phyloP scores from a whole-genome alignment of 2,888 invertebrate species.

The Drosophila incognita region DNA sequence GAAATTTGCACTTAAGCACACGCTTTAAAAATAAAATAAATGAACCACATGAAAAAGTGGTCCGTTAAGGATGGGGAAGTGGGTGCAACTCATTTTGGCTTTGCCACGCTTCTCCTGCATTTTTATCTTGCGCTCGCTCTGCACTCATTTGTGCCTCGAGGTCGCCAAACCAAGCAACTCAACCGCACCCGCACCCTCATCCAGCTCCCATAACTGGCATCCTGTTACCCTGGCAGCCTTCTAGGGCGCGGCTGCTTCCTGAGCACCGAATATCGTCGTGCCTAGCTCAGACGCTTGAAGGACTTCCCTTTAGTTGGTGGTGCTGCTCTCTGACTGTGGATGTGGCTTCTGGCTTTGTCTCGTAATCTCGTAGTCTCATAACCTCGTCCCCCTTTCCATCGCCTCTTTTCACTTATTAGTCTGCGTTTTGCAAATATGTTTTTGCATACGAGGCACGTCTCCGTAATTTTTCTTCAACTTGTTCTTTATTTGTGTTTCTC shows the following conservation, averaged over 20 bases:
- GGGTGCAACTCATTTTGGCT: constrained; percentile 41
- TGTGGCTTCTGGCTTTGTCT: constrained; percentile 52
- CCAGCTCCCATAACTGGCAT: neutral
- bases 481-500: constrained; percentile 55
- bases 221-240: constrained; percentile 18
- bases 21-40: constrained; percentile 15
- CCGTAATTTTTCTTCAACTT: constrained; percentile 71
- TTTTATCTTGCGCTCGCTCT: constrained; percentile 22
- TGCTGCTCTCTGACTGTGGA: constrained; percentile 23
- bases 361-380: constrained; percentile 28
- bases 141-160: constrained; percentile 51
- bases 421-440: constrained; percentile 73
- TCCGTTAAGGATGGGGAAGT: constrained; percentile 14
- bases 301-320: constrained; percentile 45
- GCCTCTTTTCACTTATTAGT: constrained; percentile 71
- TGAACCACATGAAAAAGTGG: constrained; percentile 25
- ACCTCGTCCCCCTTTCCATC: constrained; percentile 19
- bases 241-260: constrained; percentile 42
- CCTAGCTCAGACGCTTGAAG: constrained; percentile 48
- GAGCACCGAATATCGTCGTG: constrained; percentile 32
- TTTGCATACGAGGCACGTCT: constrained; percentile 82
- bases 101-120: constrained; percentile 21
- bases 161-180: constrained; percentile 24
- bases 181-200: neutral
- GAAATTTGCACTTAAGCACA: constrained; percentile 49